These are phyloP conservation scores for Leptoteleia sp. DNA, from an alignment of 1,140 invertebrate species.

Conservation along the genomic window DNA sequence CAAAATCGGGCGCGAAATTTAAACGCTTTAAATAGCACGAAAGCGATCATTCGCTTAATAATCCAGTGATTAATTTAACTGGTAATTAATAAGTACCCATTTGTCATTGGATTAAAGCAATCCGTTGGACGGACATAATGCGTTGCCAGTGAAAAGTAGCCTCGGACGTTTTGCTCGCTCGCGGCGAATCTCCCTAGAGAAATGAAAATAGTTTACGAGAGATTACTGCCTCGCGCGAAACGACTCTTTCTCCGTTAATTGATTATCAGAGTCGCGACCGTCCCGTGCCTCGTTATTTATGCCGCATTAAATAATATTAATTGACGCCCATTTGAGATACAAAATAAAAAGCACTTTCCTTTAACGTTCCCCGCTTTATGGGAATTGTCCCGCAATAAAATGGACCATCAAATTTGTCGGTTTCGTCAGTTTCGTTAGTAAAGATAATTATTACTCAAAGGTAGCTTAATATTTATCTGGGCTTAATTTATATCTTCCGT, in stretches of 20 bases:
- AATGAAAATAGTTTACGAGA: conserved; percentile 39
- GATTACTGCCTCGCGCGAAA: conserved; percentile 32
- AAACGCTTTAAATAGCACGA: no score
- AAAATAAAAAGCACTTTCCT: conserved; percentile 22
- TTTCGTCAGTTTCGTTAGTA: no score
- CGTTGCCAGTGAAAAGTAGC: conserved; percentile 19
- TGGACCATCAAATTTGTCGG: no score
- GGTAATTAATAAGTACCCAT: not conserved
- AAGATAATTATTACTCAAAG: no score
- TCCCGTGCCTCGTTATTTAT: conserved; percentile 31
- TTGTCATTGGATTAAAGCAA: conserved; percentile 12
- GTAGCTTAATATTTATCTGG: no score
- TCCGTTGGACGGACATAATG: conserved; percentile 4
- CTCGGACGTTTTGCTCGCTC: conserved; percentile 3
- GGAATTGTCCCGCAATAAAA: no score
- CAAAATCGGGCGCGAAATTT: no score
- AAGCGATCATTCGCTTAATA: no score
- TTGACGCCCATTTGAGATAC: conserved; percentile 11
- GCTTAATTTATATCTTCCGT: no score
- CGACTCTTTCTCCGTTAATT: conserved; percentile 35
- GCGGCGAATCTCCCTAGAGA: conserved; percentile 28
- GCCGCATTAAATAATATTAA: conserved; percentile 32
- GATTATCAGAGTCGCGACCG: conserved; percentile 30
- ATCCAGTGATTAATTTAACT: not conserved
- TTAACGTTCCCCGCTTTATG: no score